Evolutionary conservation across 2,113 vertebrate genomes (phyloP).

Genomic region (Notarius quadriscutis): DNA sequence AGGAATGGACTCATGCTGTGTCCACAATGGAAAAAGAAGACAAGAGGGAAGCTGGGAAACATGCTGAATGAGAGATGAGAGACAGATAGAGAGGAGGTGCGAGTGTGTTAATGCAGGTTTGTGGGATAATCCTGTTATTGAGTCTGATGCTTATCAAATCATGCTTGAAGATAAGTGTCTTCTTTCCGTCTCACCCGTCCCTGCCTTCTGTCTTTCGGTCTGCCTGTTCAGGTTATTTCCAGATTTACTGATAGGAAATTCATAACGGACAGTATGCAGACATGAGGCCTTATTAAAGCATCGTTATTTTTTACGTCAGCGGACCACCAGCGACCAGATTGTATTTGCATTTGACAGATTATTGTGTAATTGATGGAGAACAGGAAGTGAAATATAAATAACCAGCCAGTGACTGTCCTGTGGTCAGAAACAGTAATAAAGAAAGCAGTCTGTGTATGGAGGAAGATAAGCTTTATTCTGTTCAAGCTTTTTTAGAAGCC

Average conservation of each 20-base stretch:
- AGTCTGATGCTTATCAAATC: conserved; percentile 29
- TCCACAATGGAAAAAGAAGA: conserved; percentile 26
- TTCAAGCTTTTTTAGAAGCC: no score
- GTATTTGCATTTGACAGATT: neutral
- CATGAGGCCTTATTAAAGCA: neutral
- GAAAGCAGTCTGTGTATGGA: neutral
- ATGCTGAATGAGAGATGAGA: neutral
- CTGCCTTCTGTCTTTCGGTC: neutral
- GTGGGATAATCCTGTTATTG: conserved; percentile 20
- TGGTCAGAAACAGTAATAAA: neutral
- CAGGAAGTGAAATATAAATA: no score
- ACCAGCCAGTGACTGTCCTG: neutral
- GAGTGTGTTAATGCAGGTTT: conserved; percentile 19
- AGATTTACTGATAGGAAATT: neutral
- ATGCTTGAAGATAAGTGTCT: conserved; percentile 5
- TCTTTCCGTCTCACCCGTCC: neutral
- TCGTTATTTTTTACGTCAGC: neutral
- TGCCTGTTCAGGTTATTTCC: neutral
- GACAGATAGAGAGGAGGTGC: neutral
- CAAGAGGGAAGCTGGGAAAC: neutral
- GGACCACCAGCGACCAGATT: neutral
- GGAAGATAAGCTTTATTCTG: neutral
- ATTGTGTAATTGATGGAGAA: neutral
- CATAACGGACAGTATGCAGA: neutral
- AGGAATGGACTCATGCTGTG: conserved; percentile 14